A percentile compares a stretch with the other conserved stretches of the same genome.
Conservation (phyloP, 2,888 invertebrate species). For the Oligia latruncula region DNA sequence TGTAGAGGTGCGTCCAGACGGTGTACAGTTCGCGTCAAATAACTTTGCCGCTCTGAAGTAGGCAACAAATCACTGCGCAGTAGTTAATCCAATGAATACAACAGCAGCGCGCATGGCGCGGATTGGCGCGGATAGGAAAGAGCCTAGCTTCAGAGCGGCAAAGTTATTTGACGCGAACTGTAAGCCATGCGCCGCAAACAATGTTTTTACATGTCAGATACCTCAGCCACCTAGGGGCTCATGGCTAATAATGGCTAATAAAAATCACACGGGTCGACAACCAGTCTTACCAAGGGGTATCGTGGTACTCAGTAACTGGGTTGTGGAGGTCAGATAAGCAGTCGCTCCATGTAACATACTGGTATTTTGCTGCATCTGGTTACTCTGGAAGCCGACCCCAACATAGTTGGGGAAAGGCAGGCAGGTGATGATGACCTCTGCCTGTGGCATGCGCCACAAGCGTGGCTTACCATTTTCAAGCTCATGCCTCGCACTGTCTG, state of each 20-base stretch:
- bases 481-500: background rate
- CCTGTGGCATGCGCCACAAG: background rate
- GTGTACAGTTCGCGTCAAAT: no score
- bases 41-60: no score
- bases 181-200: background rate
- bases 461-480: background rate
- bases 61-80: no score
- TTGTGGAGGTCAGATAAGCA: background rate
- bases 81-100: no score
- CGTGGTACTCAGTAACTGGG: background rate
- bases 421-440: background rate
- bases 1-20: background rate
- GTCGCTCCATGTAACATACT: background rate
- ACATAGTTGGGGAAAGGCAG: background rate
- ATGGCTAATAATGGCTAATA: no score
- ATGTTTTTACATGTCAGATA: no score
- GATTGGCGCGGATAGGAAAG: no score
- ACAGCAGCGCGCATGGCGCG: no score
- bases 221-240: background rate
- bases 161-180: no score
- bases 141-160: no score
- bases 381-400: background rate
- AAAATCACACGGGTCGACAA: no score
- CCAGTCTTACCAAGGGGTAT: background rate
- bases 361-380: background rate